Percentiles rank a stretch among this genome's conserved stretches.
phyloP scores from a whole-genome alignment of 2,888 invertebrate genomes.

The Apocheima hispidaria region DNA sequence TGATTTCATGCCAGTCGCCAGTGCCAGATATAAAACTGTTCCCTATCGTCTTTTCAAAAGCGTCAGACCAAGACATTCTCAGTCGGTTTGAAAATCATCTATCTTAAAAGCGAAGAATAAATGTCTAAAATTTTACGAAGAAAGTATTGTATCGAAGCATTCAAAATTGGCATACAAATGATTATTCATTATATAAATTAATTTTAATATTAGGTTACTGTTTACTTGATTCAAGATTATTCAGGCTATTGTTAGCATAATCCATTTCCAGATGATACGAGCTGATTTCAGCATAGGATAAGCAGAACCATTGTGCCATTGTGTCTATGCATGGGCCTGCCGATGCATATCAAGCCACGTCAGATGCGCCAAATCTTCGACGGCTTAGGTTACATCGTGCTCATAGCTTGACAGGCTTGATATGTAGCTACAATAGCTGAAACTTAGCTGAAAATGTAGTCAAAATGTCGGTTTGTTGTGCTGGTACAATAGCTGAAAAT shows the following conservation, averaged over 20 bases:
- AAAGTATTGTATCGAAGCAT: too few species aligned
- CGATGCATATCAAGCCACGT: conserved; percentile 41
- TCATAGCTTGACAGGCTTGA: conserved; percentile 39
- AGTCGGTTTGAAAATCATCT: too few species aligned
- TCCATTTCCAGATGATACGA: conserved; percentile 19
- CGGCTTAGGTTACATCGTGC: conserved; percentile 43
- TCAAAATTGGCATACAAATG: too few species aligned
- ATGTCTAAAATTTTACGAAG: too few species aligned
- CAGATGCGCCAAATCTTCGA: conserved; percentile 43
- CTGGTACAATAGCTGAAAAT: background rate
- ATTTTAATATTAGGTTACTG: too few species aligned
- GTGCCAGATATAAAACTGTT: too few species aligned
- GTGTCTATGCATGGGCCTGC: conserved; percentile 37
- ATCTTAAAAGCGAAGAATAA: too few species aligned
- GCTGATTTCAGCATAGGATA: conserved; percentile 35
- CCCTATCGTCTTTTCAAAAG: too few species aligned
- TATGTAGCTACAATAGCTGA: conserved; percentile 31
- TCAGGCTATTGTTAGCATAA: background rate
- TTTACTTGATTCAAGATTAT: background rate
- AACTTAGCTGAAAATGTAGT: conserved; percentile 28
- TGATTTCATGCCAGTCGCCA: too few species aligned
- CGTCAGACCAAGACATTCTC: too few species aligned
- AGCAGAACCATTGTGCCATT: conserved; percentile 39
- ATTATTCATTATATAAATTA: too few species aligned
- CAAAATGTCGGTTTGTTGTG: conserved; percentile 15